A percentile compares a stretch with the other conserved stretches of the same genome.
Conservation (phyloP, 1,140 invertebrate species). For the Apis florea region DNA sequence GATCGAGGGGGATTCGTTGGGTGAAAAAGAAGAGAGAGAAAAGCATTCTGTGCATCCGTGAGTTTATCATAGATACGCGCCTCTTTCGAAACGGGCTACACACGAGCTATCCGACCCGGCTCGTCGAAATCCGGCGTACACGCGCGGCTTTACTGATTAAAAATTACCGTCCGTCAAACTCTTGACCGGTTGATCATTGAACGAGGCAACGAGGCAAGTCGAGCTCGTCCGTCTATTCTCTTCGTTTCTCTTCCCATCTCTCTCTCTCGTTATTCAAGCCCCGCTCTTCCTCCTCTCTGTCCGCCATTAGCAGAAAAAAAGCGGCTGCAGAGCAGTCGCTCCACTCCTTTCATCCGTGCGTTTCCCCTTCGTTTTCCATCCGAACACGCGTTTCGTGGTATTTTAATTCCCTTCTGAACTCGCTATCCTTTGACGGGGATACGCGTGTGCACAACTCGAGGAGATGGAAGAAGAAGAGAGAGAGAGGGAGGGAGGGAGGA, state of each 20-base stretch:
- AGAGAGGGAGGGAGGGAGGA: not conserved
- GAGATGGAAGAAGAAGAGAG: not conserved
- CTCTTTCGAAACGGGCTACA: constrained; percentile 11
- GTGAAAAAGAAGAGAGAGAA: not conserved
- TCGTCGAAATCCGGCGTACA: constrained; percentile 19
- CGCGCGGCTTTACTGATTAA: constrained; percentile 37
- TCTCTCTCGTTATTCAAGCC: constrained; percentile 15
- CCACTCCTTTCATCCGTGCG: constrained; percentile 32
- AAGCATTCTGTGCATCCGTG: not conserved
- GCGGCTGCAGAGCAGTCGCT: constrained; percentile 35
- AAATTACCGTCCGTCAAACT: constrained; percentile 52
- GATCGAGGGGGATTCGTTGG: not conserved
- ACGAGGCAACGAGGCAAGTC: constrained; percentile 13
- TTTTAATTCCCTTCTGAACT: constrained; percentile 43
- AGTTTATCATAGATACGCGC: constrained; percentile 22
- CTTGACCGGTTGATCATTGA: constrained; percentile 45
- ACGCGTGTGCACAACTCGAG: not conserved
- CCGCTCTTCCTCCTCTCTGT: not conserved
- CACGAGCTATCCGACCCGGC: not conserved
- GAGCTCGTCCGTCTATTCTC: constrained; percentile 30
- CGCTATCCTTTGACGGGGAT: constrained; percentile 4
- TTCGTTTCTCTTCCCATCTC: not conserved
- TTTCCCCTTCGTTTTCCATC: constrained; percentile 16
- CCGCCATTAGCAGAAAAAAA: constrained; percentile 45
- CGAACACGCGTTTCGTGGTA: constrained; percentile 41